Evolutionary conservation across 2,113 vertebrate genomes (phyloP).

Genomic region (Zapus hudsonius): DNA sequence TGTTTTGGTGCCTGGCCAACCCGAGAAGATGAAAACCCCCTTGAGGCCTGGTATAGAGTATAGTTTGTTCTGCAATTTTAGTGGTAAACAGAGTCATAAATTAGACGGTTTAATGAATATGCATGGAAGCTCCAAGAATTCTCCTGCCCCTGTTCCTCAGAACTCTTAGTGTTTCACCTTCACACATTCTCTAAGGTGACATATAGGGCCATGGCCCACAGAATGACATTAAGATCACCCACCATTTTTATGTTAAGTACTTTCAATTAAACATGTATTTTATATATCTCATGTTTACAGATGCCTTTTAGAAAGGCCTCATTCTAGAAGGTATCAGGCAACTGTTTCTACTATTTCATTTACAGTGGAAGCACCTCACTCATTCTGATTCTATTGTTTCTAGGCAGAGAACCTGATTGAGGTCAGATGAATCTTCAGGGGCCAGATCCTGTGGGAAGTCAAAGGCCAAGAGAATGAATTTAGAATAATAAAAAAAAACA

Average conservation of each 20-base stretch:
- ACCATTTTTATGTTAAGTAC: not conserved
- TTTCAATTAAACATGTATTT: not conserved
- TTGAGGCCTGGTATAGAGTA: slow-evolving; percentile 72
- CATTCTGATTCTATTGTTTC: not conserved
- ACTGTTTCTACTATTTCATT: not conserved
- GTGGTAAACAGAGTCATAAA: slow-evolving; percentile 85
- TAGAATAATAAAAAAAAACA: not conserved
- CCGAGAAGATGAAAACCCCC: slow-evolving; percentile 77
- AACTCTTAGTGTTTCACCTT: slow-evolving; percentile 8
- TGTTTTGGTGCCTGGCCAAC: slow-evolving; percentile 82
- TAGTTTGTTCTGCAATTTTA: slow-evolving; percentile 83
- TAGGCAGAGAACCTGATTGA: not conserved
- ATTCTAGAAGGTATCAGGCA: not conserved
- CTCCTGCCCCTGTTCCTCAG: not conserved
- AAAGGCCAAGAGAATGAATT: not conserved
- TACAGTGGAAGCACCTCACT: not conserved
- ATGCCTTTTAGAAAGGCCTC: not conserved
- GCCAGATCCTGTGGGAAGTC: accelerated
- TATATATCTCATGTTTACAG: not conserved
- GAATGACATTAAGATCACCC: not conserved
- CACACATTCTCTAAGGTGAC: not conserved
- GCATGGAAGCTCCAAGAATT: slow-evolving; percentile 63
- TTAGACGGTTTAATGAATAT: slow-evolving; percentile 83
- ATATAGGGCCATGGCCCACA: not conserved
- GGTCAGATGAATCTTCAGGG: not conserved